Base-by-base conservation (phyloP, 2,888 invertebrate genomes). In the Leptura quadrifasciata region DNA sequence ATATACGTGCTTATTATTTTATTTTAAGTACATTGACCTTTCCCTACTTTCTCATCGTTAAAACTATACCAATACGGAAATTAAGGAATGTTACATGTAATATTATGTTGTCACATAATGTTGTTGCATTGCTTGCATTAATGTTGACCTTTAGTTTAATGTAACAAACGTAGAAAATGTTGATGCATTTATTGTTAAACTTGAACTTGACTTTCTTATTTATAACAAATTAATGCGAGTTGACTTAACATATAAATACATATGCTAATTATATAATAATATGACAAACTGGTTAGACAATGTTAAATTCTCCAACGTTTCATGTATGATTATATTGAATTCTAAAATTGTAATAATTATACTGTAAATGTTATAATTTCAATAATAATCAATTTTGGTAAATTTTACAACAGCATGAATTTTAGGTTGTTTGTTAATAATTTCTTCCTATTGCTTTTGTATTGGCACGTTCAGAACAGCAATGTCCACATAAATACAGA, bases 21-120 rank as follows among this genome's bases (percentile, higher is more conserved):
- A n/a, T n/a, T 47, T 47, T 47, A n/a, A 47, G 47, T 47, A n/a
- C n/a, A 47, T 47, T 47, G 47, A 47, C 47, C 47, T 47, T 6
- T 39, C 15, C 5, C n/a, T 47, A n/a, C n/a, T 47, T 47, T 39
- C 39, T 12, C 39, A 39, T 12, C 12, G 12, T 39, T 27, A 8
- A 5, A 12, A 12, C 15, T 39, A 39, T 39, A 10, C 15, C 3
- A 12, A 39, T 39, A 12, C 12, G 39, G 12, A 0, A 10, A 0
- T 39, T 39, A 39, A 39, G 12, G 15, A 10, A 39, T 39, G 39
- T 39, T 39, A 15, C 12, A 31, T 31, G 8, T 39, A 12, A 15
- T 39, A 39, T 39, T 39, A 12, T 15, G 12, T n/a, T 39, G 1
- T 35, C 8, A 6, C 12, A 39, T 39, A 39, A 39, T 39, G 15